A percentile compares a stretch with the other conserved stretches of the same genome.
phyloP scores from a whole-genome alignment of 2,888 invertebrate genomes.

The Teleogryllus oceanicus region DNA sequence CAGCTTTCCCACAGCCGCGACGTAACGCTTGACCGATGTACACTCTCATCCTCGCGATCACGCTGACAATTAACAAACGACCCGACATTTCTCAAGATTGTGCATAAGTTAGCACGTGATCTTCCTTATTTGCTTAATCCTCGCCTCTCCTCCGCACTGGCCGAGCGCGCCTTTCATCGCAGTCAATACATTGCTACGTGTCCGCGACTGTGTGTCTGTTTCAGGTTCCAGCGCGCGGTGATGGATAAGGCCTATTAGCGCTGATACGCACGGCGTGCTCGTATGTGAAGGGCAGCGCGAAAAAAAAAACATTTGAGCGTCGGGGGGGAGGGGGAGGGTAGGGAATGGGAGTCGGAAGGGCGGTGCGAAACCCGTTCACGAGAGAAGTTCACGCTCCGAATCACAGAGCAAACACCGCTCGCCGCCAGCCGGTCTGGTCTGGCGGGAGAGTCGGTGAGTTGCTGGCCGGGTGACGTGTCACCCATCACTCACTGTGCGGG shows the following conservation, averaged over 20 bases:
- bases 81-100: neutral
- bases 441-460: too few relatives aligned
- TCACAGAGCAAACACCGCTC: too few relatives aligned
- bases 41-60: neutral
- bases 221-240: neutral
- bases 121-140: conserved; percentile 18
- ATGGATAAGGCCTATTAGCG: neutral
- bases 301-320: too few relatives aligned
- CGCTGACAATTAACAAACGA: neutral
- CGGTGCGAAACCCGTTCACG: too few relatives aligned
- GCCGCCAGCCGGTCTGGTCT: too few relatives aligned
- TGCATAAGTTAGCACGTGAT: neutral
- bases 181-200: neutral
- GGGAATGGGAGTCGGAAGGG: too few relatives aligned
- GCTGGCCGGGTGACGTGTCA: too few relatives aligned
- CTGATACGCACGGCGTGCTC: too few relatives aligned
- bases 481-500: too few relatives aligned
- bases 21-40: neutral
- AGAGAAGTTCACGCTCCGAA: too few relatives aligned
- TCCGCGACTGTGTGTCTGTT: neutral
- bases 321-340: too few relatives aligned
- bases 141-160: neutral
- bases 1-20: neutral
- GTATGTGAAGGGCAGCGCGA: too few relatives aligned
- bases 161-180: neutral